These are phyloP conservation scores for Leptopilina drosophilae DNA, from an alignment of 2,888 invertebrate genomes.

Conservation along the genomic window DNA sequence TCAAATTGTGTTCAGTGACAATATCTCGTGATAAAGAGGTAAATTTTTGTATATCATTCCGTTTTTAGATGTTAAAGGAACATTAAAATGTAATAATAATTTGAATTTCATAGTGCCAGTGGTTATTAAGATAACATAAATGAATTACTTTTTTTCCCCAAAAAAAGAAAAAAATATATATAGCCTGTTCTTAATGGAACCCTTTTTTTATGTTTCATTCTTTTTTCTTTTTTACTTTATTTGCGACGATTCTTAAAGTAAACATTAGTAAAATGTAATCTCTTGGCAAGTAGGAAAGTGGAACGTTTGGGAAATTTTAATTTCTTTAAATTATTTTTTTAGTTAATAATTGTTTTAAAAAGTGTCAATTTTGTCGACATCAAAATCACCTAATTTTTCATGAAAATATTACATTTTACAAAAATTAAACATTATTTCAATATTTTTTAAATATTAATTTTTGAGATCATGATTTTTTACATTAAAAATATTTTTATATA, in stretches of 20 bases:
- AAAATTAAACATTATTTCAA: no score
- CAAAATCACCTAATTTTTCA: no score
- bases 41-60: neutral
- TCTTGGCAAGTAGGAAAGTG: neutral
- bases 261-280: constrained; percentile 1
- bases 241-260: neutral
- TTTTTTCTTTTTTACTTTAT: neutral
- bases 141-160: neutral
- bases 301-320: no score
- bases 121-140: neutral
- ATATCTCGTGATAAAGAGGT: neutral
- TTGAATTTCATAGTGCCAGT: neutral
- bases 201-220: neutral
- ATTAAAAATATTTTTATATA: no score
- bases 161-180: neutral
- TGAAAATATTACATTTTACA: no score
- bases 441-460: no score
- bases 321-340: no score
- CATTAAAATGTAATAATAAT: constrained; percentile 12
- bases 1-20: neutral
- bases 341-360: no score
- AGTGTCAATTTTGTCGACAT: no score
- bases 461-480: no score
- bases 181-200: neutral
- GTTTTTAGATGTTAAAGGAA: neutral